Conservation (phyloP, 2,888 invertebrate genomes). For the Euplagia quadripunctaria region DNA sequence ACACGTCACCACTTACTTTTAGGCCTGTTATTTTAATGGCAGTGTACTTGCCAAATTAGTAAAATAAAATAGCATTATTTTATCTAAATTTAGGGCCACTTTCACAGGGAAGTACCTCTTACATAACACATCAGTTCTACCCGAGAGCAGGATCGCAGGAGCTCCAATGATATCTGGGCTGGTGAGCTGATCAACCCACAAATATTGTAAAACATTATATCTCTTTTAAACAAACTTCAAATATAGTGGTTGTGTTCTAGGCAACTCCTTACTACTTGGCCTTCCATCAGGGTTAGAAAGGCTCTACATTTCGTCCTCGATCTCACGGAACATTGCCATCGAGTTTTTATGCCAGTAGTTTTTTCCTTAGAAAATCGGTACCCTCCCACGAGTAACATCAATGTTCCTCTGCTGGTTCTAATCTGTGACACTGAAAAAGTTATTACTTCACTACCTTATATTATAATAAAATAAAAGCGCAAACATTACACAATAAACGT, state of each 20-base stretch:
- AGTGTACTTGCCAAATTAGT: background rate
- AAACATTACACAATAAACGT: too few relatives aligned
- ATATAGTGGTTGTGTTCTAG: constrained; percentile 41
- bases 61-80: background rate
- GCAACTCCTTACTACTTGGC: constrained; percentile 36
- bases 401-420: constrained; percentile 48
- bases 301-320: constrained; percentile 49
- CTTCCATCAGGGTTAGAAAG: constrained; percentile 40
- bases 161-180: background rate
- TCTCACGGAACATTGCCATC: constrained; percentile 69
- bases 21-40: background rate
- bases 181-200: background rate
- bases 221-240: background rate
- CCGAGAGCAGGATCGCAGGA: background rate
- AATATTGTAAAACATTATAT: background rate
- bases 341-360: constrained; percentile 43
- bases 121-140: background rate
- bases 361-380: constrained; percentile 51
- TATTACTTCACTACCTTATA: constrained; percentile 5
- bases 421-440: constrained; percentile 38
- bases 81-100: too few relatives aligned
- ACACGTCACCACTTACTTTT: background rate
- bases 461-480: background rate
- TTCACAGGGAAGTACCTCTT: too few relatives aligned
- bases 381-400: constrained; percentile 47